Conservation (phyloP, 2,797 vertebrate genomes). For the Moxostoma hubbsi region DNA sequence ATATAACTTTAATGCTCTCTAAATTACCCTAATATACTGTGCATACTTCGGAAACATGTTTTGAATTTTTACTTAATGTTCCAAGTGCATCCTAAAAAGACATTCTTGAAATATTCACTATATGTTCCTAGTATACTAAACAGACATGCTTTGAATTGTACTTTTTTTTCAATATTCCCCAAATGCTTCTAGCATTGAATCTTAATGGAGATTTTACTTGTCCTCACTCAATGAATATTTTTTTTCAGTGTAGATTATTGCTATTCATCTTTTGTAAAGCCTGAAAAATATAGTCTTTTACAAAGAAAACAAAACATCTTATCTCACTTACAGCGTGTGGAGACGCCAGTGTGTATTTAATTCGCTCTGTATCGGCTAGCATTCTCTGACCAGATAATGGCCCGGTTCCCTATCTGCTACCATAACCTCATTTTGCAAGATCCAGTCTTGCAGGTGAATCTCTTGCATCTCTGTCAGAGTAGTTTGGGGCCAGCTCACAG, state of each 20-base stretch:
- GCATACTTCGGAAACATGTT: too few relatives aligned
- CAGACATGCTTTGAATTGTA: neutral
- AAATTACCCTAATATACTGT: too few relatives aligned
- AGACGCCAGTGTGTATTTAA: slow-evolving; percentile 54
- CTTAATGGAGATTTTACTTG: neutral
- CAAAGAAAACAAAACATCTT: neutral
- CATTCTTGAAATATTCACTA: too few relatives aligned
- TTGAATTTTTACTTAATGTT: too few relatives aligned
- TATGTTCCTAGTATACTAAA: neutral
- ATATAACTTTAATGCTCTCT: neutral
- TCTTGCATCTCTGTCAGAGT: slow-evolving; percentile 60
- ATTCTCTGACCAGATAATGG: neutral
- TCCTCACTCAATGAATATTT: neutral
- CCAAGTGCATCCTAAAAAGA: neutral
- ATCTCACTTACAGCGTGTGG: neutral
- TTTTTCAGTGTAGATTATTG: neutral
- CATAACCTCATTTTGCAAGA: slow-evolving; percentile 74
- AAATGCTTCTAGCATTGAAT: neutral
- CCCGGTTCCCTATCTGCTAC: neutral
- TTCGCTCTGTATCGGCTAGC: slow-evolving; percentile 56
- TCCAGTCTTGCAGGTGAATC: slow-evolving; percentile 68
- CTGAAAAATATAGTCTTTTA: slow-evolving; percentile 9
- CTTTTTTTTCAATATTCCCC: neutral
- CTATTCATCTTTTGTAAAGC: neutral
- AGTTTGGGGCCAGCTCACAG: slow-evolving; percentile 63